A percentile compares a stretch with the other conserved stretches of the same genome.
Evolutionary conservation across 1,140 invertebrate genomes (phyloP).

Genomic region (Phortica variegata): DNA sequence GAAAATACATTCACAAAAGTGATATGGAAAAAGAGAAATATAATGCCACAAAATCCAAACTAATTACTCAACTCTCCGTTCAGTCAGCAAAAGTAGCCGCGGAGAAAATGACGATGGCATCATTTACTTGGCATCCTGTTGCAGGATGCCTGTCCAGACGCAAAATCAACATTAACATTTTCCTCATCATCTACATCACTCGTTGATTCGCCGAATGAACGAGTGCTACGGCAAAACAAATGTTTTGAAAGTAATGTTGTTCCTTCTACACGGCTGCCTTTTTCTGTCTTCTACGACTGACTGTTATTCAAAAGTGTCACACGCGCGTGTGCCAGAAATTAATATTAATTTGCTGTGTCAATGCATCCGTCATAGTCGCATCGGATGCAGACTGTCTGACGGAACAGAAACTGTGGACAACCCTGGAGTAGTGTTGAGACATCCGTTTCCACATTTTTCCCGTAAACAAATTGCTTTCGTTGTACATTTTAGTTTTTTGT

Average conservation of each 20-base stretch:
- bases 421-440: slow-evolving; percentile 12
- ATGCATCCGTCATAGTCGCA: slow-evolving; percentile 48
- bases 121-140: slow-evolving; percentile 56
- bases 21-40: slow-evolving; percentile 33
- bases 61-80: slow-evolving; percentile 42
- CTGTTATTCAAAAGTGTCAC: slow-evolving; percentile 30
- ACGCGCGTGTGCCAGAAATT: slow-evolving; percentile 54
- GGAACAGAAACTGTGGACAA: too few relatives aligned
- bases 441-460: too few relatives aligned
- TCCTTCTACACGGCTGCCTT: slow-evolving; percentile 12
- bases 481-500: slow-evolving; percentile 11
- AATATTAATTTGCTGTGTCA: slow-evolving; percentile 57
- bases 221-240: slow-evolving; percentile 8
- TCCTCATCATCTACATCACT: slow-evolving; percentile 4
- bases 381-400: slow-evolving; percentile 4
- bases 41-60: slow-evolving; percentile 55
- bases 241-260: slow-evolving; percentile 19
- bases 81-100: slow-evolving; percentile 13
- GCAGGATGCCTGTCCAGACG: slow-evolving; percentile 32
- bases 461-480: too few relatives aligned
- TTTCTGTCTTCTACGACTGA: background rate
- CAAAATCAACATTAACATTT: slow-evolving; percentile 26
- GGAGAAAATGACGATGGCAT: slow-evolving; percentile 49
- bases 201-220: background rate
- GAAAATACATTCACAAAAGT: slow-evolving; percentile 7